Evolutionary conservation across 2,888 invertebrate genomes (phyloP).

Genomic region (Diaprepes abbreviatus): DNA sequence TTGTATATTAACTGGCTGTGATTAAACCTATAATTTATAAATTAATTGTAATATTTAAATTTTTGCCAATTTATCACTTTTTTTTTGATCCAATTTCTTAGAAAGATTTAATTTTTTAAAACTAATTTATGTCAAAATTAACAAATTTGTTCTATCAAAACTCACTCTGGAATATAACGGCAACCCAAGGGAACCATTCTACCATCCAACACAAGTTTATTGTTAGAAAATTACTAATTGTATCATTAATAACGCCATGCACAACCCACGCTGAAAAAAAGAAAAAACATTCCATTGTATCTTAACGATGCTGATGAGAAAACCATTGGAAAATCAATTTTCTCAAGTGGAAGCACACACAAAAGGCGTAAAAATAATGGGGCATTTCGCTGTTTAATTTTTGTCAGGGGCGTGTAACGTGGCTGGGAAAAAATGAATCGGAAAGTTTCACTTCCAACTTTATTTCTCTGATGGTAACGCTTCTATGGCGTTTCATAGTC

Average conservation of each 20-base stretch:
- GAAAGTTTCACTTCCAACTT: too few relatives aligned
- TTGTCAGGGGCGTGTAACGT: slow-evolving; percentile 1
- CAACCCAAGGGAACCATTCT: neutral
- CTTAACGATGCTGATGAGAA: slow-evolving; percentile 23
- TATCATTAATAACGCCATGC: slow-evolving; percentile 11
- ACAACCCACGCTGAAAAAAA: slow-evolving; percentile 4
- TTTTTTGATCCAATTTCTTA: too few relatives aligned
- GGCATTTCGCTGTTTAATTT: slow-evolving; percentile 20
- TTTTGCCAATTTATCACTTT: too few relatives aligned
- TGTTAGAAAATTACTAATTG: slow-evolving; percentile 5
- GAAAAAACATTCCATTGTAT: slow-evolving; percentile 16
- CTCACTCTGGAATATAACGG: too few relatives aligned
- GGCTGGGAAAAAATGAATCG: neutral
- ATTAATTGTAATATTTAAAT: too few relatives aligned
- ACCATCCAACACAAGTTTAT: neutral
- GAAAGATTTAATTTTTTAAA: too few relatives aligned
- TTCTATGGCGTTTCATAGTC: too few relatives aligned
- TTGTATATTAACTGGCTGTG: too few relatives aligned
- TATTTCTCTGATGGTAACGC: too few relatives aligned
- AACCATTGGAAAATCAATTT: slow-evolving; percentile 35
- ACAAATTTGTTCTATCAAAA: too few relatives aligned
- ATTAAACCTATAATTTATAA: too few relatives aligned
- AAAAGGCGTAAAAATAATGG: slow-evolving; percentile 26
- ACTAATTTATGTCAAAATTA: too few relatives aligned
- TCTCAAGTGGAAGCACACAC: slow-evolving; percentile 25